phyloP scores from a whole-genome alignment of 2,888 invertebrate genomes.

The Thera britannica region DNA sequence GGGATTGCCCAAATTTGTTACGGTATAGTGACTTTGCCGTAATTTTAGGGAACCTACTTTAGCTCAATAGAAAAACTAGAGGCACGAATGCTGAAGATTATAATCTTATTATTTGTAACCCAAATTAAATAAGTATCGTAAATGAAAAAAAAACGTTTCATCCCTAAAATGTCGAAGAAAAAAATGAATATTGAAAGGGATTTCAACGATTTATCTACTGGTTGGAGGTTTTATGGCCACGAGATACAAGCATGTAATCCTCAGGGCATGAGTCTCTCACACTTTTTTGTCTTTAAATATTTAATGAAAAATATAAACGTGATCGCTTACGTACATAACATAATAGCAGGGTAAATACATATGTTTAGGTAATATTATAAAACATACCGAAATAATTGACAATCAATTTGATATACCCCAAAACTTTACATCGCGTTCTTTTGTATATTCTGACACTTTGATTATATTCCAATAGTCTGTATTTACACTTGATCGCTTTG shows the following conservation, averaged over 20 bases:
- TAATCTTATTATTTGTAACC: too few species aligned
- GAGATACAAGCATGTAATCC: background rate
- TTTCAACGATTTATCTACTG: too few species aligned
- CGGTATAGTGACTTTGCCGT: background rate
- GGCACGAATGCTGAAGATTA: too few species aligned
- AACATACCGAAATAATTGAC: conserved; percentile 70
- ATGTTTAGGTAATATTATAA: background rate
- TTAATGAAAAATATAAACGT: background rate
- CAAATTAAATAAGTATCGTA: too few species aligned
- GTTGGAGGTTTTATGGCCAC: too few species aligned
- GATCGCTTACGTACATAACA: background rate
- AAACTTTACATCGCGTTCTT: conserved; percentile 49
- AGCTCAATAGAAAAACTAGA: background rate
- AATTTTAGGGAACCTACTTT: background rate
- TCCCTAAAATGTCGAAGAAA: too few species aligned
- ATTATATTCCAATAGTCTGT: conserved; percentile 49
- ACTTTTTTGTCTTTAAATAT: background rate
- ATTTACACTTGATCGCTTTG: conserved; percentile 52
- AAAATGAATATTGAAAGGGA: too few species aligned
- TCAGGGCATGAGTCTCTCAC: background rate
- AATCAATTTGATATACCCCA: conserved; percentile 52
- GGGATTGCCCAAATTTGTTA: background rate
- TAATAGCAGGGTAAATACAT: background rate
- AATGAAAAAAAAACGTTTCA: too few species aligned
- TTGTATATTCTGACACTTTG: conserved; percentile 44